phyloP scores from a whole-genome alignment of 2,113 vertebrate genomes.

The Cyprinodon variegatus region DNA sequence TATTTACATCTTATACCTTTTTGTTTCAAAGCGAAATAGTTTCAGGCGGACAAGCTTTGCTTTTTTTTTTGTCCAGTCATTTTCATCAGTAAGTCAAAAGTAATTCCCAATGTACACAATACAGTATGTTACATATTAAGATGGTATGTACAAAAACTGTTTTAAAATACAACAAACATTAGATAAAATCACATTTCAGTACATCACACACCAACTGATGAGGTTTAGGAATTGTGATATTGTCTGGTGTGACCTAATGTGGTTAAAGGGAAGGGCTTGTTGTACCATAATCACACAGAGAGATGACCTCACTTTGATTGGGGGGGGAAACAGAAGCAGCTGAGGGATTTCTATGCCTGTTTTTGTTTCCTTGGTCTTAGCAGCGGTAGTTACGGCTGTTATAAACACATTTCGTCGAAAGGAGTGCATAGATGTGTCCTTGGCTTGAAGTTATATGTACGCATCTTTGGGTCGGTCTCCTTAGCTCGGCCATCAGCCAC shows the following conservation, averaged over 20 bases:
- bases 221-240: slow-evolving; percentile 30
- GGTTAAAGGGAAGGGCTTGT: slow-evolving; percentile 31
- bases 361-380: slow-evolving; percentile 20
- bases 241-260: slow-evolving; percentile 39
- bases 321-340: slow-evolving; percentile 40
- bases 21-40: slow-evolving; percentile 72
- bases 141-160: slow-evolving; percentile 86
- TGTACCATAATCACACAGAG: slow-evolving; percentile 67
- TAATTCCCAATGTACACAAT: slow-evolving; percentile 90
- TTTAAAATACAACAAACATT: slow-evolving; percentile 80
- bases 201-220: slow-evolving; percentile 44
- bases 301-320: slow-evolving; percentile 41
- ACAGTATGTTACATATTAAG: slow-evolving; percentile 89
- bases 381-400: slow-evolving; percentile 53
- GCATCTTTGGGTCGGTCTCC: slow-evolving; percentile 67
- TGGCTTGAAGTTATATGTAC: slow-evolving; percentile 61
- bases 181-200: slow-evolving; percentile 69
- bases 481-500: slow-evolving; percentile 35
- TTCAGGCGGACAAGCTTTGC: slow-evolving; percentile 65
- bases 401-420: slow-evolving; percentile 45
- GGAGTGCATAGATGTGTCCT: slow-evolving; percentile 73
- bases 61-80: slow-evolving; percentile 63
- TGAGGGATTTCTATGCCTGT: slow-evolving; percentile 41
- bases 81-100: slow-evolving; percentile 85
- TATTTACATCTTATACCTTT: slow-evolving; percentile 76